phyloP scores from a whole-genome alignment of 2,888 invertebrate species.

The Himalopsyche anomala region DNA sequence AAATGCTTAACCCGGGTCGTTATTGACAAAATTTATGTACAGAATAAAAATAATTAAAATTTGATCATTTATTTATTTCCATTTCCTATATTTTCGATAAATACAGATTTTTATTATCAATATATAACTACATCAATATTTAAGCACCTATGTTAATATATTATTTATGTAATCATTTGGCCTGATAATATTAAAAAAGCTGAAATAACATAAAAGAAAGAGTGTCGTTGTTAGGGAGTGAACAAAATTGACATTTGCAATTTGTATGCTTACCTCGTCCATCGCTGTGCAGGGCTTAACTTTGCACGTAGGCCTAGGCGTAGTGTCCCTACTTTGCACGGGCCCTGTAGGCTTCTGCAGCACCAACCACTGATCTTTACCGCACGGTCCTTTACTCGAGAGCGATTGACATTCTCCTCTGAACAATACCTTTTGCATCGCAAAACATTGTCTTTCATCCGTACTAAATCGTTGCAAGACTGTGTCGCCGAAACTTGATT shows the following conservation, averaged over 20 bases:
- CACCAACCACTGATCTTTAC: background rate
- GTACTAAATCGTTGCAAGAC: background rate
- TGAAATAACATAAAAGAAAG: background rate
- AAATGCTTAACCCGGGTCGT: too few relatives aligned
- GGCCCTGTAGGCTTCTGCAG: constrained; percentile 5
- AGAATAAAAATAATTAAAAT: too few relatives aligned
- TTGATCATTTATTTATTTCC: too few relatives aligned
- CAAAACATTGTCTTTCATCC: background rate
- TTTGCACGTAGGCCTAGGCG: background rate
- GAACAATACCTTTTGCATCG: background rate
- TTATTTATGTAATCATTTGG: too few relatives aligned
- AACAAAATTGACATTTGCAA: too few relatives aligned
- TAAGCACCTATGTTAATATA: too few relatives aligned
- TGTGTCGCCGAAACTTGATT: background rate
- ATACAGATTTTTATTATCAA: too few relatives aligned
- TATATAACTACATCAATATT: too few relatives aligned
- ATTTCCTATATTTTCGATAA: too few relatives aligned
- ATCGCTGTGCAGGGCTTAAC: background rate
- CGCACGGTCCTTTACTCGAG: background rate
- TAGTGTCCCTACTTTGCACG: background rate
- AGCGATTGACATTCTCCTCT: background rate
- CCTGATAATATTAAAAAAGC: too few relatives aligned
- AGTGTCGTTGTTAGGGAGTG: too few relatives aligned
- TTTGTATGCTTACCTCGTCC: background rate
- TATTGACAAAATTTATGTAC: too few relatives aligned